Evolutionary conservation across 2,113 vertebrate genomes (phyloP), one percentile per base, ranked within the genome.

Genomic region (Perccottus glenii): DNA sequence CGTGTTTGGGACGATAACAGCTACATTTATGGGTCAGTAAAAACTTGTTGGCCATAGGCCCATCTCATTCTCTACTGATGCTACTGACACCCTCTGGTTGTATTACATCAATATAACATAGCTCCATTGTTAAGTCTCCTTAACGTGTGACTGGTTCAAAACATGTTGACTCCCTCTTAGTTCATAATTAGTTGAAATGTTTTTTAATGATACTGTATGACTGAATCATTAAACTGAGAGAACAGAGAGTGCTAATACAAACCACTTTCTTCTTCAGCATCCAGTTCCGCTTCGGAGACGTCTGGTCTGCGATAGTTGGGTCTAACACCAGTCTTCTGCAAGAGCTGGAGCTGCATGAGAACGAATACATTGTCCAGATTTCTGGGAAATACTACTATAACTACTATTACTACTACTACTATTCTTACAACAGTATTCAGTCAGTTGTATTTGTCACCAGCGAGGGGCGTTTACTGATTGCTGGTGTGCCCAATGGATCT

Each of bases 301-400:
- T 43, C 3, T 83, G 84, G 84, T 42, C 67, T 1, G 0, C 0
- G 0, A 0, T 52, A 2, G 48, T 8, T 9, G 78, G 78, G 0
- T 0, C 0, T 2, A 0, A 0, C 19, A 0, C 0, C 0, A 56
- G 56, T 4, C 0, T 0, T 0, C 0, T 0, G 6, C 3, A 5
- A 0, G 72, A 74, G 48, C 11, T 81, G 0, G 11, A 60, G 10
- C 4, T 81, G 46, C 16, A 12, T 9, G 73, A 74, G 0, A 55
- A 4, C 7, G 81, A 86, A 47, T 6, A 12, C 44, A 57, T 86
- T 19, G 6, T 77, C 15, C 72, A 81, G 70, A 9, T 86, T 11
- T 83, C 81, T 1, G 78, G 80, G 4, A 74, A 65, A 6, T 62
- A 42, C 1, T 0, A 4, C 2, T 47, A 32, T 47, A 73, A 52